A percentile compares a stretch with the other conserved stretches of the same genome.
Evolutionary conservation across 1,140 invertebrate genomes (phyloP).

Genomic region (Heliconius himera): DNA sequence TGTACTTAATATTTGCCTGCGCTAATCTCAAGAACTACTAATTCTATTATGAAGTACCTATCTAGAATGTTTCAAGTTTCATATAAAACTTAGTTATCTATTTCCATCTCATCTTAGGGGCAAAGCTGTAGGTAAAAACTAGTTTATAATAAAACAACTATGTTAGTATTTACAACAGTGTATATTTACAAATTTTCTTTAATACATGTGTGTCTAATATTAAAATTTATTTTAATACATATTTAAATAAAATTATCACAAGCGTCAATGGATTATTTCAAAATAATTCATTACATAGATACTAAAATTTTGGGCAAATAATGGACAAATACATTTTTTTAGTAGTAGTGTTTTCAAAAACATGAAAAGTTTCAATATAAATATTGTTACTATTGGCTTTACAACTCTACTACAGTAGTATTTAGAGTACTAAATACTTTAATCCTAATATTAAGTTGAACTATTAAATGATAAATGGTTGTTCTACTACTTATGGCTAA

Average conservation of each 20-base stretch:
- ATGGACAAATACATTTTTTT: not conserved
- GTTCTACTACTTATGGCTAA: too few relatives aligned
- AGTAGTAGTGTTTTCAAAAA: not conserved
- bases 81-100: too few relatives aligned
- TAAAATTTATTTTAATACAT: not conserved
- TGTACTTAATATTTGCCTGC: not conserved
- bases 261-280: not conserved
- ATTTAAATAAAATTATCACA: not conserved
- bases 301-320: not conserved
- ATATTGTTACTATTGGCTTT: too few relatives aligned
- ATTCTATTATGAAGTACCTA: too few relatives aligned
- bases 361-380: too few relatives aligned
- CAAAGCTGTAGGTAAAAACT: not conserved
- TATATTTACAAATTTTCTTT: constrained; percentile 15
- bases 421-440: too few relatives aligned
- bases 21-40: too few relatives aligned
- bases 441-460: too few relatives aligned
- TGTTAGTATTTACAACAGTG: not conserved
- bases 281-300: not conserved
- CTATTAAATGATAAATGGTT: too few relatives aligned
- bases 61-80: too few relatives aligned
- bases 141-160: constrained; percentile 2
- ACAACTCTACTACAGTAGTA: too few relatives aligned
- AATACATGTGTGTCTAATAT: constrained; percentile 3
- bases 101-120: too few relatives aligned